A percentile compares a stretch with the other conserved stretches of the same genome.
Conservation (phyloP, 30 jellyfish, hydroid and myxozoan species). For the Hydractinia symbiolongicarpus region DNA sequence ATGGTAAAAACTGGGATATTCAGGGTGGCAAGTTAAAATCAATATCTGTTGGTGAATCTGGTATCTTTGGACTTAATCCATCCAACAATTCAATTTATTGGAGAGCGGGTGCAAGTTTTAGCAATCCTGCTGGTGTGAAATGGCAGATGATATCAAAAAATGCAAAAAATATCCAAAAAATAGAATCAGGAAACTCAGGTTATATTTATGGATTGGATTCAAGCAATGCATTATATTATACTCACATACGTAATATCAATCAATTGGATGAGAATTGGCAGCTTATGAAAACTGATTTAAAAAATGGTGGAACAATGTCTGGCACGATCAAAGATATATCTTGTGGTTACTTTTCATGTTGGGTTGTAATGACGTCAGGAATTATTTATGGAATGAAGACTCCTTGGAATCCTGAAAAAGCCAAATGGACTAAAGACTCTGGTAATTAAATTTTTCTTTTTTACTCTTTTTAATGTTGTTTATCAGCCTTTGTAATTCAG, state of each 20-base stretch:
- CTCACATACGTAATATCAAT: conserved; percentile 9
- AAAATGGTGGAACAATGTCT: conserved; percentile 3
- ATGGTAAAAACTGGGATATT: conserved; percentile 21
- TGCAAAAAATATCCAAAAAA: conserved; percentile 15
- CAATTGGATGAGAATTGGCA: conserved; percentile 32
- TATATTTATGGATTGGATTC: conserved; percentile 25
- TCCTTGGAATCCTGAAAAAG: conserved; percentile 19
- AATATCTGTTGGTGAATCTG: conserved; percentile 37
- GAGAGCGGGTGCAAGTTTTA: conserved; percentile 17
- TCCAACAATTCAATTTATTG: conserved; percentile 26
- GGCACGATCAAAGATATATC: conserved; percentile 15
- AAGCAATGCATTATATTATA: conserved; percentile 12
- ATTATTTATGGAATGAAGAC: conserved; percentile 12
- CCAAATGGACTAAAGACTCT: conserved; percentile 21
- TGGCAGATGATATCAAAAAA: conserved; percentile 32
- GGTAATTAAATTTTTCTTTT: not conserved
- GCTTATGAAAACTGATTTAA: not conserved
- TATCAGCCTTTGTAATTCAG: not conserved
- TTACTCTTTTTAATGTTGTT: not conserved
- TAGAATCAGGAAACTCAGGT: conserved; percentile 20
- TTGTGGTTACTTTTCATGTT: conserved; percentile 25
- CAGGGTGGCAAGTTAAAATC: conserved; percentile 24
- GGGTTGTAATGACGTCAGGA: conserved; percentile 15
- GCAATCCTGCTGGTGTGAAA: conserved; percentile 32
- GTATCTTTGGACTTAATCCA: conserved; percentile 48